Conservation (phyloP, 1,140 invertebrate genomes). For the Conus ventricosus region DNA sequence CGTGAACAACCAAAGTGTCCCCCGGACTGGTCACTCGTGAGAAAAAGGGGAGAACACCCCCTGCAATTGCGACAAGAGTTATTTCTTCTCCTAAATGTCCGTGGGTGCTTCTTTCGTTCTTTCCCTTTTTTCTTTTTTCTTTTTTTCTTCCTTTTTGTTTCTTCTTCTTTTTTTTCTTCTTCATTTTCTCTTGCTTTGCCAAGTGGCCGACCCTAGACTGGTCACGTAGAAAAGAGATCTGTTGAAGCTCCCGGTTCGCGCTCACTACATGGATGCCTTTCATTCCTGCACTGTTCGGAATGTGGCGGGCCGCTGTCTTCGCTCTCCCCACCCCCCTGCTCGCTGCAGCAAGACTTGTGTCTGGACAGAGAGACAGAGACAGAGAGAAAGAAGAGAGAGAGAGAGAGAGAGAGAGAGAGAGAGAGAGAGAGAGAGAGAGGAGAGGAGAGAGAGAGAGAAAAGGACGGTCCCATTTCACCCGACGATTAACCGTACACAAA, state of each 20-base stretch:
- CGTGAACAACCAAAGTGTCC: constrained; percentile 29
- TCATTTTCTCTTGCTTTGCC: not conserved
- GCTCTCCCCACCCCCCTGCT: not conserved
- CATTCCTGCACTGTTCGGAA: not conserved
- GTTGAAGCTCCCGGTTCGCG: not conserved
- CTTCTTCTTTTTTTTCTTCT: too few species aligned
- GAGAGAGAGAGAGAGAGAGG: not conserved
- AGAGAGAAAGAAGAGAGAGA: not conserved
- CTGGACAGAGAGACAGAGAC: not conserved
- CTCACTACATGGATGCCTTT: not conserved
- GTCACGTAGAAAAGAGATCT: constrained; percentile 20
- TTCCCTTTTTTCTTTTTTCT: not conserved
- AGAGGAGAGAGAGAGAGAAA: not conserved
- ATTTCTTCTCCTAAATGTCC: constrained; percentile 26
- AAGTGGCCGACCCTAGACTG: not conserved
- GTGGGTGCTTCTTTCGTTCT: not conserved
- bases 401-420: not conserved
- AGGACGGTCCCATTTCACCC: not conserved
- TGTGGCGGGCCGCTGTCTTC: not conserved
- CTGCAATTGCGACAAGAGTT: constrained; percentile 29
- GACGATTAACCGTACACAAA: constrained; percentile 3
- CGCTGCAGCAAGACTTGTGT: too few species aligned
- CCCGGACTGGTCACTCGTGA: constrained; percentile 37
- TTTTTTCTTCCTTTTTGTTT: too few species aligned
- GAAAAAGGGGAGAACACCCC: constrained; percentile 31